Evolutionary conservation across 1,140 invertebrate species (phyloP), one percentile per base, ranked within the genome.

Genomic region (Anoplolepis gracilipes): DNA sequence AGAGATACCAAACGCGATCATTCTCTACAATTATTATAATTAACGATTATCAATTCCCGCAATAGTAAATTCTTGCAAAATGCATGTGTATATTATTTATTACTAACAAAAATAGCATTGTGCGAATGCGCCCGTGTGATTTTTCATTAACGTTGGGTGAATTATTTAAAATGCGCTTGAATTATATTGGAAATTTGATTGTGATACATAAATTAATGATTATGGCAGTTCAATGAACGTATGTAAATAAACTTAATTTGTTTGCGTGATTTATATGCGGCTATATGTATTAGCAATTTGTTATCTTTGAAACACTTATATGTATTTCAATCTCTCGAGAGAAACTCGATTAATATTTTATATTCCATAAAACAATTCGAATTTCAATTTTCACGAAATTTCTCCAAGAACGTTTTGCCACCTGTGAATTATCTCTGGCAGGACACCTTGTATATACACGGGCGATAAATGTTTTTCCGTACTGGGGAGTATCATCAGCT

Each of bases 401-500:
- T 4, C 19, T 4, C 30, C 8, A 78, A 36, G 13, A 22, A 33
- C 28, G 10, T 65, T 49, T 65, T 33, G 76, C 30, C 61, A 46
- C 3, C 59, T 65, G 39, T 19, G 7, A 64, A 4, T 65, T 13
- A 25, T 46, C 33, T 30, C 6, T 59, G n/a, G 59, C n/a, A 36
- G 53, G 33, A 73, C 28, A 81, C 36, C 16, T 49, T 25, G 82
- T 55, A 53, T 30, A 28, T 53, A 77, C 46, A 36, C 39, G 46
- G 4, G 5, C 64, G 70, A 79, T 85, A 81, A 79, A 55, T 39
- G 76, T 86, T 89, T 88, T 88, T 75, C 79, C 61, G 42, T 62
- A 57, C 19, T 30, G 22, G 46, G 42, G 16, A 62, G 70, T 59
- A 59, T 53, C 69, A 81, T 88, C 69, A 62, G 28, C 36, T 28